Percentiles rank a stretch among this genome's conserved stretches.
phyloP scores from a whole-genome alignment of 2,888 invertebrate genomes.

The Tineola bisselliella region DNA sequence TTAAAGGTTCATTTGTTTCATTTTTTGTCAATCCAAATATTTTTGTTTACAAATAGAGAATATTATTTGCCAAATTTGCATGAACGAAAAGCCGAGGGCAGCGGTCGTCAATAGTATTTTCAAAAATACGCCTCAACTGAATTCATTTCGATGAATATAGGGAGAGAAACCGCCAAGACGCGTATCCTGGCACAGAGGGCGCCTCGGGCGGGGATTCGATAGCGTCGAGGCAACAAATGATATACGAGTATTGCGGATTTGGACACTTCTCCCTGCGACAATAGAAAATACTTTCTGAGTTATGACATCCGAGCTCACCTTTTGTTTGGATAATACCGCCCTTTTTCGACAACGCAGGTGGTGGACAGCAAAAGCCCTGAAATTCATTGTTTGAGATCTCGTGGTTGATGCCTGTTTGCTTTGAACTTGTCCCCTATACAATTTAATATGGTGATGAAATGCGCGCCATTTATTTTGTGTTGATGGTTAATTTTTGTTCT shows the following conservation, averaged over 20 bases:
- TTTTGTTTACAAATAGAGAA: no score
- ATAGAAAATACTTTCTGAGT: conserved; percentile 51
- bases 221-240: conserved; percentile 10
- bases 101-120: background rate
- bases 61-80: background rate
- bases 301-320: conserved; percentile 54
- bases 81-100: background rate
- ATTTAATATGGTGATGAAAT: background rate
- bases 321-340: conserved; percentile 29
- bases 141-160: conserved; percentile 12
- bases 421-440: background rate
- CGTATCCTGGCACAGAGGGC: background rate
- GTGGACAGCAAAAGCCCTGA: background rate
- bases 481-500: background rate
- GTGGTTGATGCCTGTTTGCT: conserved; percentile 5
- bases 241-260: conserved; percentile 13
- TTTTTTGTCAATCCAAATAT: no score
- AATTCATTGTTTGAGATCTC: conserved; percentile 12
- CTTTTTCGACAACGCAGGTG: conserved; percentile 12
- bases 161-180: conserved; percentile 2
- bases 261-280: conserved; percentile 30
- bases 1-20: no score
- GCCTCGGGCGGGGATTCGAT: conserved; percentile 12
- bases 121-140: conserved; percentile 5
- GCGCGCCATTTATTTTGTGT: background rate